Evolutionary conservation across 1,140 invertebrate species (phyloP).

Genomic region (Maniola jurtina): DNA sequence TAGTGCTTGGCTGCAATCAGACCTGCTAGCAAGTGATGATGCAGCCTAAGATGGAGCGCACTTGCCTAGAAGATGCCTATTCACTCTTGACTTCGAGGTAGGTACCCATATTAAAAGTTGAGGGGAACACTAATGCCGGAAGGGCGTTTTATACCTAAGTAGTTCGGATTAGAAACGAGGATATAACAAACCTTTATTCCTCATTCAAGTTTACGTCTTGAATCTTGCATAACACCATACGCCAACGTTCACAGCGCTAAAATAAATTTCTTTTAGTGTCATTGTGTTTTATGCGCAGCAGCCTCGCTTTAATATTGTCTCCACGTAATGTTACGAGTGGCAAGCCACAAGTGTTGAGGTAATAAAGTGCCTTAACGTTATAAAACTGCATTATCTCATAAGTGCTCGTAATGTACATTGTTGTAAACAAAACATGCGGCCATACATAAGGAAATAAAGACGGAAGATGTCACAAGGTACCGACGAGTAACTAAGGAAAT

Average conservation of each 20-base stretch:
- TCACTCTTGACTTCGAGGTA: too few species aligned
- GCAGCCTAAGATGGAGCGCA: too few species aligned
- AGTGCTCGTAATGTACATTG: neutral
- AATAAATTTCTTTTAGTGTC: constrained; percentile 2
- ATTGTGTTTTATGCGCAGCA: constrained; percentile 8
- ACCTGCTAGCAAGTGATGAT: too few species aligned
- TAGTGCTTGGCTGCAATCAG: too few species aligned
- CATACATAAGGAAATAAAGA: too few species aligned
- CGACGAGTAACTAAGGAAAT: too few species aligned
- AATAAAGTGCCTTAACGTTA: constrained; percentile 12
- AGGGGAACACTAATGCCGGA: too few species aligned
- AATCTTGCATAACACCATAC: neutral
- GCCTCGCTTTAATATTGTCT: constrained; percentile 11
- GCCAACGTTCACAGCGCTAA: neutral
- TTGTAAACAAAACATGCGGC: neutral
- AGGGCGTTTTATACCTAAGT: too few species aligned
- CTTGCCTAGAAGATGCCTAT: too few species aligned
- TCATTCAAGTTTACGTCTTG: neutral
- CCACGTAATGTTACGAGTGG: constrained; percentile 9
- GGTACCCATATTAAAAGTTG: too few species aligned
- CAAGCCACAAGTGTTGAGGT: constrained; percentile 2
- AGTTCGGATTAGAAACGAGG: too few species aligned
- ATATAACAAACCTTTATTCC: neutral
- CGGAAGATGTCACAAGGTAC: too few species aligned
- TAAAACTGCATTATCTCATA: constrained; percentile 11